Conservation (phyloP, 2,113 vertebrate genomes). For the Onychostruthus taczanowskii region DNA sequence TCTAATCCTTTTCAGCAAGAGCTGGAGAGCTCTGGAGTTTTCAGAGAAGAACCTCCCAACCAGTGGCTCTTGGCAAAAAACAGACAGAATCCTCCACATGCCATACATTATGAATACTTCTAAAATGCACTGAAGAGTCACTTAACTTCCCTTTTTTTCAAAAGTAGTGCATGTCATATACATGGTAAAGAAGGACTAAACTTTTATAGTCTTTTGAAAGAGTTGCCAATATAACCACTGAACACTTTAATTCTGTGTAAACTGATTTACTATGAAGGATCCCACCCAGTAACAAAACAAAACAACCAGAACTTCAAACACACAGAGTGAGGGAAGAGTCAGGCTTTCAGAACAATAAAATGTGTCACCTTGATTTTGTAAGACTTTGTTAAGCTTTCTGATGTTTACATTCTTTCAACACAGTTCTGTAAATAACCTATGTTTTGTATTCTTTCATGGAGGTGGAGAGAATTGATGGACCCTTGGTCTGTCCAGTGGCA, state of each 20-base stretch:
- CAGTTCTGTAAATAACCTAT: too few species aligned
- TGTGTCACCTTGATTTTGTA: too few species aligned
- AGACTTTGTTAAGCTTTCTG: too few species aligned
- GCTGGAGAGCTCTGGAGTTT: not conserved
- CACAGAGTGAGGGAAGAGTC: not conserved
- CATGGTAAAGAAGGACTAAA: not conserved
- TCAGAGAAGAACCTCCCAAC: not conserved
- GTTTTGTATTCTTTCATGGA: too few species aligned
- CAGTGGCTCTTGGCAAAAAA: not conserved
- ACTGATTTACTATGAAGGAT: constrained; percentile 18
- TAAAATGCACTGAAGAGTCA: not conserved
- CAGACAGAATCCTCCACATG: not conserved
- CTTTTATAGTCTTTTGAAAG: constrained; percentile 6
- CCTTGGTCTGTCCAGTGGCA: too few species aligned
- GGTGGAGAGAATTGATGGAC: too few species aligned
- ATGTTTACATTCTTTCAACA: too few species aligned
- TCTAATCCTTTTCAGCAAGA: not conserved
- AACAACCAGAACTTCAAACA: constrained; percentile 51
- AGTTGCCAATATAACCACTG: constrained; percentile 41
- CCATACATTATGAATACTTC: not conserved
- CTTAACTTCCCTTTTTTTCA: not conserved
- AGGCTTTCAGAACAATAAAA: not conserved
- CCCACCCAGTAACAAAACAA: constrained; percentile 74
- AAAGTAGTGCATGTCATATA: not conserved
- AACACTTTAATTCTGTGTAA: not conserved